Evolutionary conservation across 2,113 vertebrate species (phyloP).

Genomic region (Cololabis saira): DNA sequence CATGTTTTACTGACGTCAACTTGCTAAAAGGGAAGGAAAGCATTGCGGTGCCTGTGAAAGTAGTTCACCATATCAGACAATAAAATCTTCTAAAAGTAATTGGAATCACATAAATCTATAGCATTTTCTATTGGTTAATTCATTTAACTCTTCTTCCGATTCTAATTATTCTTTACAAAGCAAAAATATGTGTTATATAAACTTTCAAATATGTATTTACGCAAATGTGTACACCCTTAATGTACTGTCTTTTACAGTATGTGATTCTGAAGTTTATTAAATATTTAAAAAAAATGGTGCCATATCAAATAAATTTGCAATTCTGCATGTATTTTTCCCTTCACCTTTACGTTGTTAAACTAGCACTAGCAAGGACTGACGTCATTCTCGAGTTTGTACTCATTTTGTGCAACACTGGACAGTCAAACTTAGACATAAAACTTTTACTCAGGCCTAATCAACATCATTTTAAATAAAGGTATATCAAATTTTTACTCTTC

Average conservation of each 20-base stretch:
- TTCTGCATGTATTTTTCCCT: too few relatives aligned
- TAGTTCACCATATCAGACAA: too few relatives aligned
- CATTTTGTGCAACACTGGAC: too few relatives aligned
- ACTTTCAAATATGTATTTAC: background rate
- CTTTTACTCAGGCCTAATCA: too few relatives aligned
- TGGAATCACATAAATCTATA: conserved; percentile 46
- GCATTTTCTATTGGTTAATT: background rate
- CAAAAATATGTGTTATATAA: conserved; percentile 18
- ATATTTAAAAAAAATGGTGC: too few relatives aligned
- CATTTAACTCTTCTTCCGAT: background rate
- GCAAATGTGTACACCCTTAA: conserved; percentile 29
- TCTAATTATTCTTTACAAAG: conserved; percentile 20
- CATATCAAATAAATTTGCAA: too few relatives aligned
- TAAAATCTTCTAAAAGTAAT: background rate
- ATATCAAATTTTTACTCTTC: too few relatives aligned
- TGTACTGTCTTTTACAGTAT: conserved; percentile 39
- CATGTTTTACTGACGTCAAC: background rate
- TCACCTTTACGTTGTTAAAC: too few relatives aligned
- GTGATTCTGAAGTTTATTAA: conserved; percentile 27
- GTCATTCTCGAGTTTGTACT: too few relatives aligned
- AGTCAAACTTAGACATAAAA: too few relatives aligned
- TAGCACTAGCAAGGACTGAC: too few relatives aligned
- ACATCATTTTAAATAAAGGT: too few relatives aligned
- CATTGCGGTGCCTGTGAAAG: conserved; percentile 1
- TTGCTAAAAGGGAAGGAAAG: conserved; percentile 6